A percentile compares a stretch with the other conserved stretches of the same genome.
phyloP scores from a whole-genome alignment of 2,113 vertebrate genomes.

The Ariopsis seemanni region DNA sequence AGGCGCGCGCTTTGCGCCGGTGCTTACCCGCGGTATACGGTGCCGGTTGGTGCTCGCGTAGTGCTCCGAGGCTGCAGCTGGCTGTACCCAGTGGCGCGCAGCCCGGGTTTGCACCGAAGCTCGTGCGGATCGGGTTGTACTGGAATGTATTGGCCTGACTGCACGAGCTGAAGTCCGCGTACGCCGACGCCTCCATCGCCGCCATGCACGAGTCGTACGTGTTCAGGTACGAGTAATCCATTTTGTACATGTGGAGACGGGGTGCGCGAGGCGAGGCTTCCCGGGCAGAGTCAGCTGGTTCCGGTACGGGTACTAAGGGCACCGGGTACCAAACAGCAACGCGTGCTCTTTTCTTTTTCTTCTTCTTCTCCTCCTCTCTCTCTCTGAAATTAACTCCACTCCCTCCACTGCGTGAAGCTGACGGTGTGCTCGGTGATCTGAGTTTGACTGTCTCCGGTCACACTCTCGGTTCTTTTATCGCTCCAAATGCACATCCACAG shows the following conservation, averaged over 20 bases:
- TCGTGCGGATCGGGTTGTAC: slow-evolving; percentile 99
- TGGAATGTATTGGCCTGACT: slow-evolving; percentile 99
- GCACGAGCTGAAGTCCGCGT: slow-evolving; percentile 99
- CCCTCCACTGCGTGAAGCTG: background rate
- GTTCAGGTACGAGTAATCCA: slow-evolving; percentile 99
- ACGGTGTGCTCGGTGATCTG: background rate
- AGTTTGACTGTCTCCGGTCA: background rate
- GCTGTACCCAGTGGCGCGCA: slow-evolving; percentile 98
- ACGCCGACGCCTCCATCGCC: slow-evolving; percentile 99
- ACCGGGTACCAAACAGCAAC: background rate
- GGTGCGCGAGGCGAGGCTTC: background rate
- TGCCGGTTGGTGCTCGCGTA: slow-evolving; percentile 98
- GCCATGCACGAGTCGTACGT: slow-evolving; percentile 99
- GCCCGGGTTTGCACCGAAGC: slow-evolving; percentile 96
- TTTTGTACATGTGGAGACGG: slow-evolving; percentile 94
- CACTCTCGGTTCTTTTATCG: slow-evolving; percentile 12
- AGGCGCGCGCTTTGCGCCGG: slow-evolving; percentile 61
- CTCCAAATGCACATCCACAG: slow-evolving; percentile 13
- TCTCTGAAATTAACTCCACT: slow-evolving; percentile 11
- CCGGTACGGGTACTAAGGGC: background rate
- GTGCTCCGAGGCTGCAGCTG: slow-evolving; percentile 97
- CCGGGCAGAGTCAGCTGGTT: background rate
- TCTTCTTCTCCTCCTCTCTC: too few relatives aligned
- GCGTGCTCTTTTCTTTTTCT: background rate
- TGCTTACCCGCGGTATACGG: slow-evolving; percentile 99